Evolutionary conservation across 2,113 vertebrate genomes (phyloP).

Genomic region (Lamprologus sp.): DNA sequence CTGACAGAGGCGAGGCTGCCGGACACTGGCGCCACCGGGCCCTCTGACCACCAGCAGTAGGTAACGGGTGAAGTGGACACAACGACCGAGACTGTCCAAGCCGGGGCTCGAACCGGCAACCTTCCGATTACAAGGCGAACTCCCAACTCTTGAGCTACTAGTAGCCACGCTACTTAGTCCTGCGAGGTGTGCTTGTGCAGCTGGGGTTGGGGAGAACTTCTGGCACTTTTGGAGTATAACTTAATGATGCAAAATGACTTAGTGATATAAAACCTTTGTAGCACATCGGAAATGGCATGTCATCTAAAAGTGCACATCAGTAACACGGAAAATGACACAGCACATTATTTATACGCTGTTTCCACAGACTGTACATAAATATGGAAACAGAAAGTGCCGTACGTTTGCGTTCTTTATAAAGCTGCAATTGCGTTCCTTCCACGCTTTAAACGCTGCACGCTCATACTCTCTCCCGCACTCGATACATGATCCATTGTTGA

Average conservation of each 20-base stretch:
- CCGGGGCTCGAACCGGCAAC: too few species aligned
- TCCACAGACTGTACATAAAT: neutral
- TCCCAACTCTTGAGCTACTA: too few species aligned
- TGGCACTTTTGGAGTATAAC: neutral
- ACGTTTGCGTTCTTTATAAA: neutral
- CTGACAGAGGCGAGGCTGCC: too few species aligned
- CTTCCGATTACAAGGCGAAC: too few species aligned
- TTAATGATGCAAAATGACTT: neutral
- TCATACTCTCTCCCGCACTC: too few species aligned
- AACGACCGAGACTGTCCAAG: too few species aligned
- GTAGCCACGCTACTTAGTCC: neutral
- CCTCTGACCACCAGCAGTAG: fast-evolving
- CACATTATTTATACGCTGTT: neutral
- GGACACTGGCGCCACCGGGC: too few species aligned
- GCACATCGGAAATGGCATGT: fast-evolving
- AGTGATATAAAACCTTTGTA: neutral
- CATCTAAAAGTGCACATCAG: neutral
- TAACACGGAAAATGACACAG: neutral
- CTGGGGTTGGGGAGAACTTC: neutral
- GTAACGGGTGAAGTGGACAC: too few species aligned
- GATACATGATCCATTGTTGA: too few species aligned
- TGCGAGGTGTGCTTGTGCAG: neutral
- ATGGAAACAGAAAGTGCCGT: neutral
- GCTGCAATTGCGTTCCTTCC: neutral
- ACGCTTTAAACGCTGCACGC: too few species aligned